Base-by-base conservation (phyloP, 1,140 invertebrate genomes). In the Philaenus spumarius region DNA sequence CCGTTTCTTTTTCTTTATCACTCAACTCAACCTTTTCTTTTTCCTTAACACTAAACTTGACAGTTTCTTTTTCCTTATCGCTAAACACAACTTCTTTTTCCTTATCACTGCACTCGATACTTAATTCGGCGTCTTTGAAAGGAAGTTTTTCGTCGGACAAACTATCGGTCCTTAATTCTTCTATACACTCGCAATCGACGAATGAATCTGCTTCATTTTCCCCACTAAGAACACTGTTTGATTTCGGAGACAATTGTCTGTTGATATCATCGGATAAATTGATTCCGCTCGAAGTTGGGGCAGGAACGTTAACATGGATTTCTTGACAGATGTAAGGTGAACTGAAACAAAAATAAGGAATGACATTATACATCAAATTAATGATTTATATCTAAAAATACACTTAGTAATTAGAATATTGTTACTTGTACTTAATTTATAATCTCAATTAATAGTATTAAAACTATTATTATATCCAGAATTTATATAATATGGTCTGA, bases 271-370 rank as follows among this genome's bases (percentile, higher is more conserved):
- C 17, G 9, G 26, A 4, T 30, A 30, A 9, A 30, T 30, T 30
- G 9, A 30, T 9, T 30, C 26, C 26, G 26, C 26, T 30, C 2
- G 37, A 6, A 17, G 30, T 2, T 2, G 20, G 15, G 19, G 56
- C 11, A 14, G 48, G 39, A 19, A 30, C 39, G 22, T 58, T 46
- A 30, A 51, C 30, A 39, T 2, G 19, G 24, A 30, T 22, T 47
- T 64, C 66, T 50, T 64, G 54, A 22, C 54, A 56, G 55, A 66
- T 63, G 52, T 67, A 68, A 9, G 68, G 68, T 43, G 67, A 69
- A 37, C 69, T 69, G 60, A 14, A 65, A 67, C 30, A 40, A 48
- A n/a, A 45, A 34, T 35, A 58, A 40, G 42, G n/a, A n/a, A n/a
- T n/a, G n/a, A n/a, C n/a, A n/a, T n/a, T n/a, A n/a, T n/a, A n/a